Evolutionary conservation across 1,140 invertebrate genomes (phyloP).

Genomic region (Ostrea denselamellosa): DNA sequence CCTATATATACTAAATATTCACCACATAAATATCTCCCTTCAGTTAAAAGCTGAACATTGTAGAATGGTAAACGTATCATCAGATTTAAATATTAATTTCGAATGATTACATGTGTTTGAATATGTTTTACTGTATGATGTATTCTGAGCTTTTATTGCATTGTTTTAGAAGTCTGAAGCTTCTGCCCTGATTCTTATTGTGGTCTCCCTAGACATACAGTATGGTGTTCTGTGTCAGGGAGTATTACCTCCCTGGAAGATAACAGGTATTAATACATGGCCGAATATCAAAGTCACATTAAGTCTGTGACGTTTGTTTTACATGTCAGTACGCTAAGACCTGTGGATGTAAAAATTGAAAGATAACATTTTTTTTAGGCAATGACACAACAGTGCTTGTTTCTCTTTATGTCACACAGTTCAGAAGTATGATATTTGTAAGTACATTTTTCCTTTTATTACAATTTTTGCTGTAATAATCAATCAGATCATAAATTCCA

Average conservation of each 20-base stretch:
- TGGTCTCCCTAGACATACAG: neutral
- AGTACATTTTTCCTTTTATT: neutral
- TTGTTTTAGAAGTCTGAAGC: neutral
- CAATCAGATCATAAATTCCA: too few species aligned
- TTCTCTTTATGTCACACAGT: neutral
- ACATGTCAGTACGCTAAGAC: neutral
- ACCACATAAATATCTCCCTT: too few species aligned
- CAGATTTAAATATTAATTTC: too few species aligned
- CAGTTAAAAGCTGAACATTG: too few species aligned
- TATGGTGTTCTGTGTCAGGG: neutral
- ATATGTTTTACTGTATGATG: too few species aligned
- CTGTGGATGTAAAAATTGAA: neutral
- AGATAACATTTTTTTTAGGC: neutral
- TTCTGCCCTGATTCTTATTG: neutral
- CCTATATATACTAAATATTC: too few species aligned
- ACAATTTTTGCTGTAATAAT: neutral
- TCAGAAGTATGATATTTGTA: slow-evolving; percentile 4
- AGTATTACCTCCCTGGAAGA: neutral
- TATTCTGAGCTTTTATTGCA: too few species aligned
- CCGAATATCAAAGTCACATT: neutral
- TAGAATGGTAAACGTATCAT: too few species aligned
- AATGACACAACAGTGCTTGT: neutral
- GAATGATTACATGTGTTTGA: too few species aligned
- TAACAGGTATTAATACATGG: neutral
- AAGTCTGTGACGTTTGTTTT: neutral